Percentiles rank a stretch among this genome's conserved stretches.
These are phyloP conservation scores for Melanerpes aurifrons DNA, from an alignment of 2,113 vertebrate species.

Conservation along the genomic window DNA sequence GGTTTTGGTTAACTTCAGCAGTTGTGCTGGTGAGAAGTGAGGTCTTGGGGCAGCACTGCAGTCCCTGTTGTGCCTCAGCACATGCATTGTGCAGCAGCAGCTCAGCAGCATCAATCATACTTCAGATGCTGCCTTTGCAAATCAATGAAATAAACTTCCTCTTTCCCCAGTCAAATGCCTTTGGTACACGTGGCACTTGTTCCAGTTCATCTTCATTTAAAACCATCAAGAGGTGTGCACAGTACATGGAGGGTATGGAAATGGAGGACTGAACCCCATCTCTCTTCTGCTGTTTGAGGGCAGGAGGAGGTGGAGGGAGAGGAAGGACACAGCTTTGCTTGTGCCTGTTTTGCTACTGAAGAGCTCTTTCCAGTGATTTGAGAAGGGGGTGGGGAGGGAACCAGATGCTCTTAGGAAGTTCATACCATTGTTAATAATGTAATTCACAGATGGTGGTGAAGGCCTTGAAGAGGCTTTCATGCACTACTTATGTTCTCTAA, in stretches of 20 bases:
- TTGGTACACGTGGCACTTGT: rapidly evolving
- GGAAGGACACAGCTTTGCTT: not conserved
- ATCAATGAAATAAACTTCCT: not conserved
- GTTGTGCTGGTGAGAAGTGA: not conserved
- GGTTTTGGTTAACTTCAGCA: not conserved
- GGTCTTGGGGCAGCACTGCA: not conserved
- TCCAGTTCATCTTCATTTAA: not conserved
- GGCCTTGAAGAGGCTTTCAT: conserved; percentile 68
- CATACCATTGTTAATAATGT: conserved; percentile 65
- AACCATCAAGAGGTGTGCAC: not conserved
- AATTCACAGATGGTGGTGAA: conserved; percentile 59
- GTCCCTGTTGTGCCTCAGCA: not conserved
- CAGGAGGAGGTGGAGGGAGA: not conserved
- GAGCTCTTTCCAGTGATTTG: conserved; percentile 37
- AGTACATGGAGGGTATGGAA: not conserved
- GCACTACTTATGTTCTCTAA: conserved; percentile 42
- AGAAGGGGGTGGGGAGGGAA: conserved; percentile 50
- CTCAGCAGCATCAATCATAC: not conserved
- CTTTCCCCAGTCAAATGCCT: not conserved
- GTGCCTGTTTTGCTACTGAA: not conserved
- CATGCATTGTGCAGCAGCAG: not conserved
- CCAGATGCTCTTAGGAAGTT: conserved; percentile 69
- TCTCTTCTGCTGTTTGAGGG: not conserved
- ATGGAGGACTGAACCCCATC: not conserved
- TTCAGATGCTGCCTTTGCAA: not conserved